Evolutionary conservation across 2,797 vertebrate genomes (phyloP), one percentile per base, ranked within the genome.

Genomic region (Hybognathus amarus): DNA sequence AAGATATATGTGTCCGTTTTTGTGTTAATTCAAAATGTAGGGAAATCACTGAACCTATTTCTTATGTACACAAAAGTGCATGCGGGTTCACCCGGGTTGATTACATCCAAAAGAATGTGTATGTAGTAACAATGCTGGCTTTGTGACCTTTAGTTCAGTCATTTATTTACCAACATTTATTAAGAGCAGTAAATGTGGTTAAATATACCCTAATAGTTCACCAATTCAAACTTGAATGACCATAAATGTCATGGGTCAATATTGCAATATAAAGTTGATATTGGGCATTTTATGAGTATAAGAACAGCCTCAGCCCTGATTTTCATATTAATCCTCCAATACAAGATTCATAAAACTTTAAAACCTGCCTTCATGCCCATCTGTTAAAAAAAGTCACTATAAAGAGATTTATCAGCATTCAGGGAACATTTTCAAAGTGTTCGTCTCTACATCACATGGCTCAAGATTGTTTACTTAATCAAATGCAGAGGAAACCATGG

Each of bases 161-260:
- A 66, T 66, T 78, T 78, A 66, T 78, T 78, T 50, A 66, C 59
- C 4, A 17, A 66, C 42, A 78, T 66, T 36, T 66, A 70, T 73
- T 66, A 47, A 66, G 27, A 78, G 42, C 27, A 78, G 77, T 78
- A 78, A 78, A 78, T 36, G 42, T n/a, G 77, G 42, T 78, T 66
- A n/a, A 36, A 78, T n/a, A 30, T 42, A 30, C 38, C 5, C 38
- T 45, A 63, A 30, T 77, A 63, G 75, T 45, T 63, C 17, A 77
- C 75, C 18, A 18, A 77, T 77, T 63, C 17, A 30, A 77, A 63
- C 74, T 20, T 63, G 56, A 76, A 61, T 22, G 71, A 2, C 71
- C 30, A 75, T 56, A 75, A 59, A 75, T 75, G 52, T 30, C 17
- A 30, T 18, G 33, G 20, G 24, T 56, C 73, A 75, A 74, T 54